A percentile compares a stretch with the other conserved stretches of the same genome.
Evolutionary conservation across 1,140 invertebrate species (phyloP).

Genomic region (Homarus americanus): DNA sequence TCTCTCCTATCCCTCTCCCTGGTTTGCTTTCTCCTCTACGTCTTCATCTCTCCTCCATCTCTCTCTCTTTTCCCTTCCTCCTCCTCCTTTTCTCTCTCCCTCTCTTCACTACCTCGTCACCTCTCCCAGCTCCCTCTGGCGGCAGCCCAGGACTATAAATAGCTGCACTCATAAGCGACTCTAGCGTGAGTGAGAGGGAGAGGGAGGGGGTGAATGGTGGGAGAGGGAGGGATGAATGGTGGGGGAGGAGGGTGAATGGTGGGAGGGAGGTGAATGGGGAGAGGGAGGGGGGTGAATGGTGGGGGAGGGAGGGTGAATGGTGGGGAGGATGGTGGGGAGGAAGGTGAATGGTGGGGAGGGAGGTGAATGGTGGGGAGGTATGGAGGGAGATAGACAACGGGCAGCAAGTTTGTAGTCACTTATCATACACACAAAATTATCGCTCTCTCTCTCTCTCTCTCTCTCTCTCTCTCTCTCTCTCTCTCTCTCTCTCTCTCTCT

Average conservation of each 20-base stretch:
- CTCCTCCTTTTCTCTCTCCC: too few relatives aligned
- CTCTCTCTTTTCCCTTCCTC: not conserved
- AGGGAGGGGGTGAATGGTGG: too few relatives aligned
- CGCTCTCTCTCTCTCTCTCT: conserved; percentile 12
- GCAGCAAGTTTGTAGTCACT: not conserved
- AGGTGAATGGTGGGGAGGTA: not conserved
- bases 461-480: conserved; percentile 23
- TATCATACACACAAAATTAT: not conserved
- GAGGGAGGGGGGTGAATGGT: not conserved
- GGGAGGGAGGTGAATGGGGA: too few relatives aligned
- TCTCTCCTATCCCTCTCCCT: too few relatives aligned
- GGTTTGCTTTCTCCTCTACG: too few relatives aligned
- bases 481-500: not conserved
- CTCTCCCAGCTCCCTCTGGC: not conserved
- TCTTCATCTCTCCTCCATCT: not conserved
- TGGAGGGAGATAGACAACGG: too few relatives aligned
- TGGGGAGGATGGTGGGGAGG: too few relatives aligned
- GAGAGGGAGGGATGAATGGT: too few relatives aligned
- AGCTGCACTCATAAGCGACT: not conserved
- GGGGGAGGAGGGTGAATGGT: not conserved
- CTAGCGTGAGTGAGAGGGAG: not conserved
- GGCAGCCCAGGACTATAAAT: not conserved
- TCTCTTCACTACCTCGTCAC: too few relatives aligned
- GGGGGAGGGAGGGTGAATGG: not conserved
- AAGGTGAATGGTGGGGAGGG: too few relatives aligned